A percentile compares a stretch with the other conserved stretches of the same genome.
Conservation (phyloP, 2,888 invertebrate species). For the Neoascia interrupta region DNA sequence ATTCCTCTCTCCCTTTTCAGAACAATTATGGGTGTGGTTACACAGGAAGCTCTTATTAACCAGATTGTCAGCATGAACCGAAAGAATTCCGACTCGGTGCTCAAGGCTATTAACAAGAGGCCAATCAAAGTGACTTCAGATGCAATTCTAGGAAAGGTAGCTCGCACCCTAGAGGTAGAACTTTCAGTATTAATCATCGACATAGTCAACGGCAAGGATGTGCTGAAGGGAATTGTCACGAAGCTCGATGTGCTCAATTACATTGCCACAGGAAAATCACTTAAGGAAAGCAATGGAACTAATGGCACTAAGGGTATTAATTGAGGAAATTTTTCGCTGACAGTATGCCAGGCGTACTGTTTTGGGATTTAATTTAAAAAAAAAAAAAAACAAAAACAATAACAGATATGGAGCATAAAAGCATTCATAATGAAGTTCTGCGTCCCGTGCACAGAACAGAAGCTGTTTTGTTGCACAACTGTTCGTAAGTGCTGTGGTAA, state of each 20-base stretch:
- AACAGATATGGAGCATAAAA: too few species aligned
- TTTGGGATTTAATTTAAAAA: too few species aligned
- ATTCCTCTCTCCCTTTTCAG: too few species aligned
- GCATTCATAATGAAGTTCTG: too few species aligned
- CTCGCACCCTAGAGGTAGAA: constrained; percentile 88
- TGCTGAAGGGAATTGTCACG: constrained; percentile 84
- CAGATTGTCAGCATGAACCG: constrained; percentile 76
- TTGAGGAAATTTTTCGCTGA: too few species aligned
- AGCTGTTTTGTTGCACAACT: too few species aligned
- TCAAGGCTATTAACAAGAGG: constrained; percentile 85
- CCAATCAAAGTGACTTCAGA: constrained; percentile 86
- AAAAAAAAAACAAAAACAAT: too few species aligned
- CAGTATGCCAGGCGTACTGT: too few species aligned
- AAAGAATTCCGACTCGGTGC: constrained; percentile 79
- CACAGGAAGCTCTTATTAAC: constrained; percentile 73
- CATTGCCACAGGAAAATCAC: too few species aligned
- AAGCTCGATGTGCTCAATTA: constrained; percentile 86
- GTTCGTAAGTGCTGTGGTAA: too few species aligned
- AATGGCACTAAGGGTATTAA: constrained; percentile 71
- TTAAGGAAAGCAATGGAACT: constrained; percentile 28
- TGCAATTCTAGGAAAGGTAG: constrained; percentile 86
- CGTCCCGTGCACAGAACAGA: too few species aligned
- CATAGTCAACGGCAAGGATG: constrained; percentile 80
- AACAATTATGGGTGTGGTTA: constrained; percentile 73
- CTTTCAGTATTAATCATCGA: constrained; percentile 84